Conservation (phyloP, 2,113 vertebrate species). For the Microcebus tavaratra region DNA sequence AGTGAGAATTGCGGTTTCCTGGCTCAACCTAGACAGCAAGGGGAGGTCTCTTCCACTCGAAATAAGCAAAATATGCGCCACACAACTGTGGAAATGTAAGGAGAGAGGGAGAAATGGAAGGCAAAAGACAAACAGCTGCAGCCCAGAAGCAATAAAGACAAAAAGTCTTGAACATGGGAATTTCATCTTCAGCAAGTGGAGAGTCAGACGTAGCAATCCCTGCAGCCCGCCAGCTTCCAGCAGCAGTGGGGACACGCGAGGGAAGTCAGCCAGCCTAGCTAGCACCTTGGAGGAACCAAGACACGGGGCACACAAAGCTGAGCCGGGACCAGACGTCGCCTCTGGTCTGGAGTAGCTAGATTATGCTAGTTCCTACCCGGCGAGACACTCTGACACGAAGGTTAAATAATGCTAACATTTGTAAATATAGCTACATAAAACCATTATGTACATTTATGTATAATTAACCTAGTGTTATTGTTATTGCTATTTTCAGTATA, state of each 20-base stretch:
- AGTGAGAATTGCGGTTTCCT: neutral
- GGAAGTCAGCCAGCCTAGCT: neutral
- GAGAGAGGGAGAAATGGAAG: neutral
- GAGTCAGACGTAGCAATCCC: neutral
- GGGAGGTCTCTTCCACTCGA: neutral
- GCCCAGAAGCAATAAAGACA: neutral
- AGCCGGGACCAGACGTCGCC: neutral
- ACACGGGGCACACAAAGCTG: accelerated
- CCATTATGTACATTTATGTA: neutral
- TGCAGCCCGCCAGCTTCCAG: neutral
- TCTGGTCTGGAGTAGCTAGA: neutral
- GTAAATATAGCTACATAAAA: neutral
- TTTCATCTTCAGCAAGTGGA: neutral
- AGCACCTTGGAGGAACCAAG: neutral
- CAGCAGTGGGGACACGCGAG: neutral
- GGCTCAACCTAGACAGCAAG: neutral
- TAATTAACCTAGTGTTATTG: neutral
- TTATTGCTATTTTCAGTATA: neutral
- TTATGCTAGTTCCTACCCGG: neutral
- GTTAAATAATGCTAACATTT: neutral
- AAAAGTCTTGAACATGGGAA: neutral
- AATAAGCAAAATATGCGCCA: neutral
- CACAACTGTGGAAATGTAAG: neutral
- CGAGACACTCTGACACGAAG: neutral
- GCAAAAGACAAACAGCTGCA: neutral